Conservation (phyloP, 2,113 vertebrate species). For the Corythaeola cristata region DNA sequence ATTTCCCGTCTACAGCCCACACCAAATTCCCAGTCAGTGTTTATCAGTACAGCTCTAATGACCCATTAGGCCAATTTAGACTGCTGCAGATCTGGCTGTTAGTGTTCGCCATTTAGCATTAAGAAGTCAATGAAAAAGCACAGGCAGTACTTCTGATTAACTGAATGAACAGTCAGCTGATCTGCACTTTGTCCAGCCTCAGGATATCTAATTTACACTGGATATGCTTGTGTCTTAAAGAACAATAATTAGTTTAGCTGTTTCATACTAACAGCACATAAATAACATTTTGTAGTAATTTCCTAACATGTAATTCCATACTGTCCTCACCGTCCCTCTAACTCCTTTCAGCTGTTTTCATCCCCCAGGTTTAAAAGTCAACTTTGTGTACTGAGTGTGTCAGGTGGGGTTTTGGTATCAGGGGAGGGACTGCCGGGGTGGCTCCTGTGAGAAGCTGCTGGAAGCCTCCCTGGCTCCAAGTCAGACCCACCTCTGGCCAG, state of each 20-base stretch:
- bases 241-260: background rate
- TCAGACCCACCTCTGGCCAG: no score
- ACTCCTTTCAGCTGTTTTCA: background rate
- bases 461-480: no score
- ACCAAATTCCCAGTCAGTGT: background rate
- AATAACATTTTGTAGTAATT: background rate
- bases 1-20: background rate
- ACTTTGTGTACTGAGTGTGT: background rate
- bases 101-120: constrained; percentile 4
- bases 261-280: background rate
- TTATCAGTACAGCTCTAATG: constrained; percentile 33
- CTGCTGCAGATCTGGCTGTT: constrained; percentile 4
- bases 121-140: constrained; percentile 37
- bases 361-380: background rate
- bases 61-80: constrained; percentile 36
- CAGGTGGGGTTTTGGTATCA: no score
- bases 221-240: background rate
- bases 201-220: background rate
- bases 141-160: constrained; percentile 26
- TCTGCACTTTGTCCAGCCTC: background rate
- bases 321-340: background rate
- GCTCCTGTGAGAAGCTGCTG: no score
- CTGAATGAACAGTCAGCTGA: background rate
- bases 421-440: no score
- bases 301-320: background rate